These are phyloP conservation scores for Callionymus lyra DNA, from an alignment of 2,113 vertebrate genomes.

Conservation along the genomic window DNA sequence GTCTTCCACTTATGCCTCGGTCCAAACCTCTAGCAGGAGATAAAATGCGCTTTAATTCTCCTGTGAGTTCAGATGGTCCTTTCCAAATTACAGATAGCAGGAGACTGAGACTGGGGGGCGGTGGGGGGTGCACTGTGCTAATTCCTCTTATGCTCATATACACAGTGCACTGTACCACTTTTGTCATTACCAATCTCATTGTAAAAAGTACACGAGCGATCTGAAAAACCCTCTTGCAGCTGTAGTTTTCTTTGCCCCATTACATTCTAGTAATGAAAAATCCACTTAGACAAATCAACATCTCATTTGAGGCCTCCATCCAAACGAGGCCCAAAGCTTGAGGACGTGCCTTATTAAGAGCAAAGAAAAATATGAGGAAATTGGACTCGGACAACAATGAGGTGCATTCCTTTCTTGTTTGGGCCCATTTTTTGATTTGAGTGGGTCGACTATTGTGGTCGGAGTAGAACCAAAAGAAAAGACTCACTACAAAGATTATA, in stretches of 20 bases:
- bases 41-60: conserved; percentile 33
- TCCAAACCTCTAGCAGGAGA: conserved; percentile 17
- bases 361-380: conserved; percentile 74
- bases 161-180: conserved; percentile 45
- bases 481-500: conserved; percentile 12
- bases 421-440: conserved; percentile 22
- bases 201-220: conserved; percentile 52
- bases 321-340: conserved; percentile 72
- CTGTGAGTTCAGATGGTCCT: conserved; percentile 38
- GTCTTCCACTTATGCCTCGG: conserved; percentile 38
- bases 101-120: conserved; percentile 24
- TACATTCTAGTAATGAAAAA: conserved; percentile 86
- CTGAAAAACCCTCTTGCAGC: conserved; percentile 66
- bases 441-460: conserved; percentile 13
- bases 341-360: conserved; percentile 78
- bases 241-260: conserved; percentile 75
- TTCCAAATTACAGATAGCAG: conserved; percentile 47
- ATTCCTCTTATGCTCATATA: conserved; percentile 56
- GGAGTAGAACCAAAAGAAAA: conserved; percentile 16
- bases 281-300: conserved; percentile 69
- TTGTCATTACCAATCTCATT: conserved; percentile 51
- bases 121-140: conserved; percentile 41
- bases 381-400: conserved; percentile 59
- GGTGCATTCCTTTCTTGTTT: conserved; percentile 31
- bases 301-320: conserved; percentile 72